These are phyloP conservation scores for Lacerta viridis DNA, from an alignment of 2,797 vertebrate species.

Conservation along the genomic window DNA sequence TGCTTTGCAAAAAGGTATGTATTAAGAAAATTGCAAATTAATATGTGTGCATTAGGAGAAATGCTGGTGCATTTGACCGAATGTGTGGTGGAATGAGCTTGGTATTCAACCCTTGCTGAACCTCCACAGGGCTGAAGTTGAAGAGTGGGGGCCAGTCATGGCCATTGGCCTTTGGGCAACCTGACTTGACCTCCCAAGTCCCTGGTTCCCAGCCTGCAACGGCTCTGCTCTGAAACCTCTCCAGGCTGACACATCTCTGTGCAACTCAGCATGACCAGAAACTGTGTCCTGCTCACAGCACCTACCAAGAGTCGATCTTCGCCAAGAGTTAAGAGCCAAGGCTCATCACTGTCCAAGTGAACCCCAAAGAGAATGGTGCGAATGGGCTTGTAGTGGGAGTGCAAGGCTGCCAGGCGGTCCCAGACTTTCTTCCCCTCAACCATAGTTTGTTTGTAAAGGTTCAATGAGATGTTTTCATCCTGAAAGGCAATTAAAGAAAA, in stretches of 20 bases:
- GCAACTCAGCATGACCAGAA: not conserved
- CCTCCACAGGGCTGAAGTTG: too few species aligned
- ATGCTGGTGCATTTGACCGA: too few species aligned
- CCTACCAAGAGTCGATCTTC: conserved; percentile 89
- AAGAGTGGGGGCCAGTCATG: too few species aligned
- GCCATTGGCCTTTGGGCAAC: too few species aligned
- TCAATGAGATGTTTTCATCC: conserved; percentile 88
- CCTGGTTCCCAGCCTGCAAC: too few species aligned
- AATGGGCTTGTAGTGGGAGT: conserved; percentile 91
- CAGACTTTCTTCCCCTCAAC: conserved; percentile 75
- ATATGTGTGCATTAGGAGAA: too few species aligned
- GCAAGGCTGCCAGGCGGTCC: conserved; percentile 86
- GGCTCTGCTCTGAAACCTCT: not conserved
- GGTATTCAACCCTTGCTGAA: too few species aligned
- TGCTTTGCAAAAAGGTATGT: too few species aligned
- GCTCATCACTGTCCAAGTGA: conserved; percentile 83
- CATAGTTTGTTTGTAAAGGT: conserved; percentile 79
- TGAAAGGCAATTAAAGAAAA: conserved; percentile 59
- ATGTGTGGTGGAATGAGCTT: too few species aligned
- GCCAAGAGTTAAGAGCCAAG: conserved; percentile 92
- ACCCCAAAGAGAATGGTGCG: conserved; percentile 90
- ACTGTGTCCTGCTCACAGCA: not conserved
- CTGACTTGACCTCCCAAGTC: not conserved
- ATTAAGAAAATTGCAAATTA: too few species aligned
- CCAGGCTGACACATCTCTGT: too few species aligned